Evolutionary conservation across 2,113 vertebrate genomes (phyloP), one percentile per base, ranked within the genome.

Genomic region (Alosa alosa): DNA sequence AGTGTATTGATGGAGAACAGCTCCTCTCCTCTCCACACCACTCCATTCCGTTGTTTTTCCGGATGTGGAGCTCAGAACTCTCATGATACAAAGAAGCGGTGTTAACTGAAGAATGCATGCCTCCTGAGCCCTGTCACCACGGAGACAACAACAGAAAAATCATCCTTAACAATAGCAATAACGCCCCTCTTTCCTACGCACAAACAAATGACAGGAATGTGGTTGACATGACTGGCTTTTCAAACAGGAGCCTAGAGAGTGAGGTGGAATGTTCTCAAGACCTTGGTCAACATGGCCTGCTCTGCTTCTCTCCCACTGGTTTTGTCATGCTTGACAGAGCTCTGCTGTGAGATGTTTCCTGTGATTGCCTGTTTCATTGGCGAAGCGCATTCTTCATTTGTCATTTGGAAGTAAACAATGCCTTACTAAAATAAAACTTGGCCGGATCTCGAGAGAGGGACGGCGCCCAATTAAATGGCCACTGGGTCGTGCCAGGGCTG

Each of bases 331-430:
- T 39, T 41, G 72, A 78, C 13, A 36, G 72, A 78, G 72, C 25
- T 4, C 10, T 78, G 72, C 31, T 78, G 72, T 13, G 31, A 13
- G 72, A 31, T 78, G 31, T 39, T 78, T 5, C 31, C 72, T 39
- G 36, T 78, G 72, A 78, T 78, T 39, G 36, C 11, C 72, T 60
- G 36, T 36, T 78, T 36, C 31, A 78, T 15, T 39, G 72, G 31
- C 5, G 72, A 6, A 13, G 10, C 72, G 3, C 36, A 78, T 39
- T 78, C 72, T 78, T 78, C 72, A 78, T 78, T 78, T 78, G 25
- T 81, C 68, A 31, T 85, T 64, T 47, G 25, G 84, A 50, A 20
- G 31, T 84, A 84, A 84, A 46, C 83, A 44, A 22, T 64, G 55
- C 83, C 83, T 60, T 44, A 44, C 49, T 6, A 45, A 64, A 25